Evolutionary conservation across 2,797 vertebrate species (phyloP).

Genomic region (Danio albolineatus): DNA sequence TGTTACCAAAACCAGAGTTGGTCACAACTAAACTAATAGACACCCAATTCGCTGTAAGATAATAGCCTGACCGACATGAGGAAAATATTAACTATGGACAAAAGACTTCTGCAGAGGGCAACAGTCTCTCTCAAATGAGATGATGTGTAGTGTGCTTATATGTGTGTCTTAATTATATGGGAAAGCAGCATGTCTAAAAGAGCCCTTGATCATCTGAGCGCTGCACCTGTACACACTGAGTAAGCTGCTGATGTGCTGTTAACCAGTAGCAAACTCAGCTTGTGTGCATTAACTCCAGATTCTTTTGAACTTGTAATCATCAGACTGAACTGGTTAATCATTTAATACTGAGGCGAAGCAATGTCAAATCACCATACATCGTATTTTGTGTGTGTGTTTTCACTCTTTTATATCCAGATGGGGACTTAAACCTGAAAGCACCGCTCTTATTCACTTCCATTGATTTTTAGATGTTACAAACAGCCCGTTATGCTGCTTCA

Average conservation of each 20-base stretch:
- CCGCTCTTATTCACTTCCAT: too few relatives aligned
- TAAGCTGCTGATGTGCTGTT: slow-evolving; percentile 31
- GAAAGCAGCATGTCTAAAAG: slow-evolving; percentile 46
- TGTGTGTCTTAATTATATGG: slow-evolving; percentile 23
- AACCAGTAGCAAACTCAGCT: slow-evolving; percentile 78
- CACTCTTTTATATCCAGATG: too few relatives aligned
- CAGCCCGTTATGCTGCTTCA: too few relatives aligned
- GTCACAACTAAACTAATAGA: not conserved
- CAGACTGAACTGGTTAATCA: slow-evolving; percentile 84
- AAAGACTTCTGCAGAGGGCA: not conserved
- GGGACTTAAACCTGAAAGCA: too few relatives aligned
- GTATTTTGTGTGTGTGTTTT: slow-evolving; percentile 67
- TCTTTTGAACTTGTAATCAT: slow-evolving; percentile 87
- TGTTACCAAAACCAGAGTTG: not conserved
- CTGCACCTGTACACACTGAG: slow-evolving; percentile 28
- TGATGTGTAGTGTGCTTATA: slow-evolving; percentile 8
- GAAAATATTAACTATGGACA: slow-evolving; percentile 25
- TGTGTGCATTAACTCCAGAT: slow-evolving; percentile 81
- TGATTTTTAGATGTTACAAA: too few relatives aligned
- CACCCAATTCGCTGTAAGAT: slow-evolving; percentile 30
- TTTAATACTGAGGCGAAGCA: slow-evolving; percentile 72
- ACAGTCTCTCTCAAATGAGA: not conserved
- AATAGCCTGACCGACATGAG: not conserved
- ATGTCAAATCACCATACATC: slow-evolving; percentile 63
- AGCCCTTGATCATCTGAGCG: slow-evolving; percentile 58